These are phyloP conservation scores for Pilophorus perplexus DNA, from an alignment of 2,888 invertebrate species.

Conservation along the genomic window DNA sequence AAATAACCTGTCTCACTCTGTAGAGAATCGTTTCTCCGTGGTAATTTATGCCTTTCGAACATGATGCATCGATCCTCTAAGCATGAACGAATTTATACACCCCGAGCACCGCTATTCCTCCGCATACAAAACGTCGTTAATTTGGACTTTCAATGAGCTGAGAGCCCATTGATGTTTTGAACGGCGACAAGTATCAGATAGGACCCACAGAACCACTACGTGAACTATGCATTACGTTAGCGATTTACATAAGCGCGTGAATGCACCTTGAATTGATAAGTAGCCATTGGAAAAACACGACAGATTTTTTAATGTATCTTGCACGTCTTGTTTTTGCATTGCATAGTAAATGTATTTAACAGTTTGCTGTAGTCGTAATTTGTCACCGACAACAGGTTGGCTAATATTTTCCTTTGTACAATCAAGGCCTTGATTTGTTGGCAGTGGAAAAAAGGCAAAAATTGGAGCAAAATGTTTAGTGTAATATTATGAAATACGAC, in stretches of 20 bases:
- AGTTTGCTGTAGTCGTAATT: too few relatives aligned
- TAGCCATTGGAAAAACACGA: neutral
- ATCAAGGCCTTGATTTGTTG: too few relatives aligned
- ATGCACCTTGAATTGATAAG: too few relatives aligned
- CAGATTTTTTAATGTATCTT: neutral
- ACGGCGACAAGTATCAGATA: too few relatives aligned
- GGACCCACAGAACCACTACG: too few relatives aligned
- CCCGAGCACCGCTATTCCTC: neutral
- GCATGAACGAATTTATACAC: constrained; percentile 5
- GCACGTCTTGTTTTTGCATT: neutral
- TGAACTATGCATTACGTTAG: too few relatives aligned
- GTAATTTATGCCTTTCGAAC: neutral
- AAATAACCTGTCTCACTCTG: constrained; percentile 4
- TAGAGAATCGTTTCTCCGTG: neutral
- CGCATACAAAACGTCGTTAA: constrained; percentile 2
- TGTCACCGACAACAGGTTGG: too few relatives aligned
- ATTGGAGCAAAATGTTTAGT: too few relatives aligned
- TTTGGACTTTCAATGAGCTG: neutral
- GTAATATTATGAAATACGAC: too few relatives aligned
- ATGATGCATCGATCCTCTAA: constrained; percentile 16
- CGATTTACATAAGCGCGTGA: too few relatives aligned
- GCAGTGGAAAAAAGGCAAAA: too few relatives aligned
- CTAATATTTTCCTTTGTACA: too few relatives aligned
- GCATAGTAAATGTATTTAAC: neutral
- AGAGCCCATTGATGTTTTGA: neutral